phyloP scores from a whole-genome alignment of 2,113 vertebrate species.

The Tychaedon coryphoeus region DNA sequence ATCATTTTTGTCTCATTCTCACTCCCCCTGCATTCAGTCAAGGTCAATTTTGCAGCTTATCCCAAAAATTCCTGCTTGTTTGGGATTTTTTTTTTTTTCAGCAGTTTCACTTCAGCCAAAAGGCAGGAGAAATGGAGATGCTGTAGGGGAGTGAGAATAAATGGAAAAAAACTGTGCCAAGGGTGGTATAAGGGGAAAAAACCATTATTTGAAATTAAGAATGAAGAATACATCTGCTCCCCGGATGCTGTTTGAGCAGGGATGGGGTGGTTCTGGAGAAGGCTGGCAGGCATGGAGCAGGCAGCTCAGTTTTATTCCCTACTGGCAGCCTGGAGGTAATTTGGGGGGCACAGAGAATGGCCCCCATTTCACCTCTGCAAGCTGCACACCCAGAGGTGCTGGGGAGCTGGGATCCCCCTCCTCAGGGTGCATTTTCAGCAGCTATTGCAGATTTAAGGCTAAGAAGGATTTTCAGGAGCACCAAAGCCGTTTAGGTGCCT shows the following conservation, averaged over 20 bases:
- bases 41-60: neutral
- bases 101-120: neutral
- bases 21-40: neutral
- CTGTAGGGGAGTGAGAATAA: neutral
- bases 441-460: neutral
- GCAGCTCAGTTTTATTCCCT: neutral
- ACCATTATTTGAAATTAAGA: neutral
- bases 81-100: neutral
- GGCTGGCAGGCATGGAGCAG: neutral
- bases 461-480: neutral
- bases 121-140: neutral
- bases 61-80: neutral
- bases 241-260: neutral
- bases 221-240: rapidly evolving
- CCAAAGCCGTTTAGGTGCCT: neutral
- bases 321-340: neutral
- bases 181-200: neutral
- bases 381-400: rapidly evolving
- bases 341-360: neutral
- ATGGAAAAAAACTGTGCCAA: neutral
- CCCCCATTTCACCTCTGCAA: neutral
- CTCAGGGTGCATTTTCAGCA: neutral
- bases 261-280: neutral
- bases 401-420: neutral
- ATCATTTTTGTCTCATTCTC: rapidly evolving